These are phyloP conservation scores for Trochalopteron elliotii DNA, from an alignment of 2,113 vertebrate genomes.

Conservation along the genomic window DNA sequence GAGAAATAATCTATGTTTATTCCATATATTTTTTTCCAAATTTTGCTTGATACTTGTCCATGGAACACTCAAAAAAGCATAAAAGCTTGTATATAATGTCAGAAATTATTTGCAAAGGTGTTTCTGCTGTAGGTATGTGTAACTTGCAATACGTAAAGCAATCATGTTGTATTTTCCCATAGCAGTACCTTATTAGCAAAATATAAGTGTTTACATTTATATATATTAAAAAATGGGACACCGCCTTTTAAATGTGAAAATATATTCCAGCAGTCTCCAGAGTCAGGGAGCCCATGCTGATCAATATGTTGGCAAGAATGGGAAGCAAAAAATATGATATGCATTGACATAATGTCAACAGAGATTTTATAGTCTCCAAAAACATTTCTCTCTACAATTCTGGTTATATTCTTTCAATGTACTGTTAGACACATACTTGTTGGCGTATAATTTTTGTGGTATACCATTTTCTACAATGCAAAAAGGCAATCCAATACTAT, in stretches of 20 bases:
- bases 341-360: not conserved
- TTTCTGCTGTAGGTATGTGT: not conserved
- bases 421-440: not conserved
- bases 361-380: not conserved
- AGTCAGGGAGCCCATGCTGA: not conserved
- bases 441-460: not conserved
- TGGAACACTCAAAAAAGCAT: not conserved
- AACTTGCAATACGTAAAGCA: not conserved
- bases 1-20: not conserved
- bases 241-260: not conserved
- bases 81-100: not conserved
- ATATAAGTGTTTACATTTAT: not conserved
- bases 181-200: not conserved
- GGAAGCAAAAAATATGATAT: not conserved
- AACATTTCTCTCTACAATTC: not conserved
- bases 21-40: not conserved
- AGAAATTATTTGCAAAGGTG: not conserved
- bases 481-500: not conserved
- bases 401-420: not conserved
- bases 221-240: not conserved
- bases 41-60: not conserved
- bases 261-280: not conserved
- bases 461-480: not conserved
- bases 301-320: not conserved
- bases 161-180: not conserved